phyloP scores from a whole-genome alignment of 1,140 invertebrate genomes.

The Battus philenor region DNA sequence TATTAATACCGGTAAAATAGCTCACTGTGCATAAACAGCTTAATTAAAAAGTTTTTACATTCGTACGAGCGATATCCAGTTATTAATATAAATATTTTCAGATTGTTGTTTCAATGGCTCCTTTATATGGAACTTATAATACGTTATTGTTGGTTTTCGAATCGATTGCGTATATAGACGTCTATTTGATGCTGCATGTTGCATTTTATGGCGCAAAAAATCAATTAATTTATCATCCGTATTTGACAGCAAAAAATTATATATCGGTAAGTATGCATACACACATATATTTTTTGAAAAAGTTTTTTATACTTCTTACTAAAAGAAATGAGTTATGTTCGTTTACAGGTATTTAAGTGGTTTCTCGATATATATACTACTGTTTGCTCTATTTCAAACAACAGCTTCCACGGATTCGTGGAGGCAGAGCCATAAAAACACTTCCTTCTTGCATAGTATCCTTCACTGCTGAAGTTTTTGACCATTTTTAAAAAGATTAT shows the following conservation, averaged over 20 bases:
- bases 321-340: too few relatives aligned
- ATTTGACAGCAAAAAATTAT: conserved; percentile 67
- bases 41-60: conserved; percentile 5
- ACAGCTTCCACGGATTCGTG: too few relatives aligned
- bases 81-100: conserved; percentile 29
- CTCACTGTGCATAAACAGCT: conserved; percentile 2
- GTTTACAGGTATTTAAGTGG: too few relatives aligned
- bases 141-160: conserved; percentile 45
- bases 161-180: conserved; percentile 57
- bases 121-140: conserved; percentile 48
- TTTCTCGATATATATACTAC: too few relatives aligned
- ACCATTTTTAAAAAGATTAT: too few relatives aligned
- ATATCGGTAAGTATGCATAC: conserved; percentile 47
- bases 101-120: conserved; percentile 53
- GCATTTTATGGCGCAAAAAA: conserved; percentile 66
- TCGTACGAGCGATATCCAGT: conserved; percentile 5
- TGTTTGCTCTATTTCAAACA: too few relatives aligned
- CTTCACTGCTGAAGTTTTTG: too few relatives aligned
- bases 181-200: conserved; percentile 67
- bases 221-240: conserved; percentile 69
- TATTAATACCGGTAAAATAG: conserved; percentile 52
- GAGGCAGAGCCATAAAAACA: too few relatives aligned
- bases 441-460: too few relatives aligned
- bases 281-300: too few relatives aligned
- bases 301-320: too few relatives aligned